Base-by-base conservation (phyloP, 1,140 invertebrate genomes). In the Orussus abietinus region DNA sequence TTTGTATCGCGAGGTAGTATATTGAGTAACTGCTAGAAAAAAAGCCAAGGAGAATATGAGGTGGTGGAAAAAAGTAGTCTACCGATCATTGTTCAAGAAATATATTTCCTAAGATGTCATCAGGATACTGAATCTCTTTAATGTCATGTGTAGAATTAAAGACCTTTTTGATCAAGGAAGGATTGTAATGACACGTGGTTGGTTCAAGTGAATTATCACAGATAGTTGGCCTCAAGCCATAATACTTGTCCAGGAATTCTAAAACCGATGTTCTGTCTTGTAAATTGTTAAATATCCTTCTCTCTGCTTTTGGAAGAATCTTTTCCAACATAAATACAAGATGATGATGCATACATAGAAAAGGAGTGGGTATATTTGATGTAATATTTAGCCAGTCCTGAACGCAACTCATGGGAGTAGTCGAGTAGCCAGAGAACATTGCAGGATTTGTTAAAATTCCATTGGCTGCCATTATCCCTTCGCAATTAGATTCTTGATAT, bases 261-360 rank as follows among this genome's bases (percentile, higher is more conserved):
- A 90, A 72, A 3, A 93, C 85, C 45, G 78, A 74, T 37, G 80
- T 64, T 49, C 81, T 84, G 45, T 74, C 81, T 42, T 77, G 79
- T 15, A 95, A 71, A 47, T 78, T 78, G 74, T 95, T 96, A 61
- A 95, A 93, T 34, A 83, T 66, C 47, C 78, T 64, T 51, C 85
- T 81, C 56, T 89, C 78, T 32, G 77, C 65, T 51, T 81, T 85
- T 4, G 79, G 74, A 45, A 94, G 73, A 26, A 86, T 59, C 69
- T 85, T 86, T 64, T 92, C 88, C 51, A 91, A 71, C 94, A 97
- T 97, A 62, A 92, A 94, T 30, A 91, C 88, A 35, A 96, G 76
- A 75, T 96, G 93, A 65, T 95, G 90, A 73, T 96, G 93, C 59
- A 96, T 92, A 62, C 79, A 84, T 41, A 85, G 79, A 72, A 92